Evolutionary conservation across 1,140 invertebrate genomes (phyloP).

Genomic region (Leptestheria dahalacensis): DNA sequence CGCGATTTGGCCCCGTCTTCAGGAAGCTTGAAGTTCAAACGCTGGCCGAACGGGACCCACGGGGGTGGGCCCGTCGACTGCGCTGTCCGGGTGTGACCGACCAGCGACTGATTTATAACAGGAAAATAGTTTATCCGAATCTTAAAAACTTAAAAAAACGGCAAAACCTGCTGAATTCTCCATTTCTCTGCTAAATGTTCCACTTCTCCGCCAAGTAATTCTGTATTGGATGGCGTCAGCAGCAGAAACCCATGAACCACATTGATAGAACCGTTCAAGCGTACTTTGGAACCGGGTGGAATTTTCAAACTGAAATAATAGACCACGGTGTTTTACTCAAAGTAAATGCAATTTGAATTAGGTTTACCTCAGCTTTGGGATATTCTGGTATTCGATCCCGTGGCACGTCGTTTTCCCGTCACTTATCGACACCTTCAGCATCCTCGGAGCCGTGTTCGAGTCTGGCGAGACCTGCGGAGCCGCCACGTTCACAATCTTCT

Average conservation of each 20-base stretch:
- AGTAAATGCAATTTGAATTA: slow-evolving; percentile 9
- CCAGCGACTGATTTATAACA: slow-evolving; percentile 11
- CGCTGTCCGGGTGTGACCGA: slow-evolving; percentile 27
- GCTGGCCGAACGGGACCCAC: slow-evolving; percentile 77
- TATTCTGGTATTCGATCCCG: slow-evolving; percentile 53
- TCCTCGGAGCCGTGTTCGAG: slow-evolving; percentile 56
- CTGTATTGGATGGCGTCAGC: slow-evolving; percentile 44
- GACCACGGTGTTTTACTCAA: background rate
- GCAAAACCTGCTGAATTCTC: slow-evolving; percentile 56
- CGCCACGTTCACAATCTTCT: slow-evolving; percentile 68
- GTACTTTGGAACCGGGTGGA: slow-evolving; percentile 58
- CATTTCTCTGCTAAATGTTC: slow-evolving; percentile 71
- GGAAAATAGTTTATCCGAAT: slow-evolving; percentile 9
- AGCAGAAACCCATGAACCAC: slow-evolving; percentile 54
- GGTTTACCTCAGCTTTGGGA: slow-evolving; percentile 42
- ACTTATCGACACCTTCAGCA: slow-evolving; percentile 65
- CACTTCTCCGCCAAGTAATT: slow-evolving; percentile 64
- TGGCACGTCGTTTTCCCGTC: slow-evolving; percentile 65
- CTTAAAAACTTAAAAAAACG: slow-evolving; percentile 1
- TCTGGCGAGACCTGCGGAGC: slow-evolving; percentile 83
- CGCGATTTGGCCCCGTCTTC: slow-evolving; percentile 4
- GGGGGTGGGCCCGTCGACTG: slow-evolving; percentile 62
- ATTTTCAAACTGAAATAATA: slow-evolving; percentile 41
- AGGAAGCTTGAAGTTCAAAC: slow-evolving; percentile 9
- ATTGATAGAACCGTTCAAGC: slow-evolving; percentile 34